phyloP scores from a whole-genome alignment of 2,113 vertebrate species.

The Cranoglanis bouderius region DNA sequence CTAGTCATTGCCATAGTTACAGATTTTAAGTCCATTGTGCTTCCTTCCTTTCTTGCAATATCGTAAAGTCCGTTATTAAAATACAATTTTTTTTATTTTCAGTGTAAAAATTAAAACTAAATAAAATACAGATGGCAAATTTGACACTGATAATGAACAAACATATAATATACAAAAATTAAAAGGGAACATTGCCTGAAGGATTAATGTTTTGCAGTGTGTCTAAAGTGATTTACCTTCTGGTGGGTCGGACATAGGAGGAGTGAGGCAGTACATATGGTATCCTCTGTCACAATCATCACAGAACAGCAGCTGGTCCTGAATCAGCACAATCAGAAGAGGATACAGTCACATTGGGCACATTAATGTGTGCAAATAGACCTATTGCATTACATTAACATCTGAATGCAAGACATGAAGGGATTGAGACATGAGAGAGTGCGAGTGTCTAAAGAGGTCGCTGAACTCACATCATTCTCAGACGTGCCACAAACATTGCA shows the following conservation, averaged over 20 bases:
- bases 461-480: conserved; percentile 86
- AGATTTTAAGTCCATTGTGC: not conserved
- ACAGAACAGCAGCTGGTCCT: conserved; percentile 93
- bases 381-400: not conserved
- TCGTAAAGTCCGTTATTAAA: not conserved
- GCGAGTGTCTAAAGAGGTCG: not conserved
- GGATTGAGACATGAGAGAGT: not conserved
- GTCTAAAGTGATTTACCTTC: conserved; percentile 76
- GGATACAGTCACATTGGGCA: not conserved
- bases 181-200: not conserved
- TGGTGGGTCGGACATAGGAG: conserved; percentile 89
- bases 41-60: not conserved
- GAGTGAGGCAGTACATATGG: conserved; percentile 93
- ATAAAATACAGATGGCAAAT: not conserved
- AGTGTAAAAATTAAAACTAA: not conserved
- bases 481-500: conserved; percentile 96
- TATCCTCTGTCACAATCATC: conserved; percentile 92
- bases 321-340: conserved; percentile 36
- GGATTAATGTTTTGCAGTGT: not conserved
- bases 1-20: not conserved
- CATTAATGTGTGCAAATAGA: not conserved
- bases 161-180: not conserved
- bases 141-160: not conserved
- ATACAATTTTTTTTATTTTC: not conserved
- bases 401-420: not conserved